phyloP scores from a whole-genome alignment of 2,888 invertebrate genomes.

The Spodoptera picta region DNA sequence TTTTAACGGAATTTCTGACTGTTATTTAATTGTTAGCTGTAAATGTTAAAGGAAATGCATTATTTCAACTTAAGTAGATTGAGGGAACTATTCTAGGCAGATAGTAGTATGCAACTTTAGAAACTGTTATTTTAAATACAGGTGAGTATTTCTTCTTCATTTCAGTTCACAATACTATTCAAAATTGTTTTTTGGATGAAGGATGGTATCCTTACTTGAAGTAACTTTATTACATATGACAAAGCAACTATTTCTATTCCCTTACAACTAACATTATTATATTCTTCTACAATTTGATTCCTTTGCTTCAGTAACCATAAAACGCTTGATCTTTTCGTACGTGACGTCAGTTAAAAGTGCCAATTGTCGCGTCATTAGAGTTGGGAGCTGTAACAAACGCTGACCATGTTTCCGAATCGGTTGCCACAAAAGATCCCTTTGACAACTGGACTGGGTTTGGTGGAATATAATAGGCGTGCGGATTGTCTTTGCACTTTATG shows the following conservation, averaged over 20 bases:
- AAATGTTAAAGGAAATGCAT: too few species aligned
- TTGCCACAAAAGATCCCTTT: slow-evolving; percentile 74
- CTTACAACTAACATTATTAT: slow-evolving; percentile 19
- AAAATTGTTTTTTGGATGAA: too few species aligned
- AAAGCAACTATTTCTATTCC: background rate
- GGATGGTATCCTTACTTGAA: too few species aligned
- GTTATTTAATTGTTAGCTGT: too few species aligned
- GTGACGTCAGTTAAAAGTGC: slow-evolving; percentile 80
- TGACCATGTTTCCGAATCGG: slow-evolving; percentile 79
- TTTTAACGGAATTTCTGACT: too few species aligned
- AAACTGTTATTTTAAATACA: too few species aligned
- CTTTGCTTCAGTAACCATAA: slow-evolving; percentile 44
- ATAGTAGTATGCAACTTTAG: too few species aligned
- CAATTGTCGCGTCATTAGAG: slow-evolving; percentile 80
- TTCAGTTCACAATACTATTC: too few species aligned
- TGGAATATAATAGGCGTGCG: slow-evolving; percentile 31
- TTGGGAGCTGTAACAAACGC: slow-evolving; percentile 60
- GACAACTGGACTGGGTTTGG: slow-evolving; percentile 59
- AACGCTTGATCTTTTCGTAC: slow-evolving; percentile 69
- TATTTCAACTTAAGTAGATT: too few species aligned
- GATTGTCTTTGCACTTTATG: too few species aligned
- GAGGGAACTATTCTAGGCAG: too few species aligned
- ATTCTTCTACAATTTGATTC: slow-evolving; percentile 25
- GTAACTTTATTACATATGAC: background rate
- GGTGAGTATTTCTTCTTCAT: too few species aligned